Conservation (phyloP, 2,797 vertebrate genomes). For the Stomatorhinus walkeri region DNA sequence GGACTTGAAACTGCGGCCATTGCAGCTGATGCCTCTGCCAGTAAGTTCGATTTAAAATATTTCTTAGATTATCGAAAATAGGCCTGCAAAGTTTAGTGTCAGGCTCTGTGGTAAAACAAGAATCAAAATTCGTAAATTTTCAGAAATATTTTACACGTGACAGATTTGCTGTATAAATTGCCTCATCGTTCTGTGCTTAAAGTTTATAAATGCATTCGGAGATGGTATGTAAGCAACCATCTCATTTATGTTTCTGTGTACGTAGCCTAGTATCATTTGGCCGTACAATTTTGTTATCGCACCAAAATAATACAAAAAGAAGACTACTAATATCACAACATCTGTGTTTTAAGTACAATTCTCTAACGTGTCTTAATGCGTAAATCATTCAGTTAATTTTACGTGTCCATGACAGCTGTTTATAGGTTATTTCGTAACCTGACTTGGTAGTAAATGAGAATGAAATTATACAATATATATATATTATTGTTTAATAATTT, state of each 20-base stretch:
- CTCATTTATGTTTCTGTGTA: not conserved
- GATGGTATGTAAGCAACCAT: not conserved
- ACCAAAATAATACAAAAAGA: not conserved
- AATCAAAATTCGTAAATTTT: not conserved
- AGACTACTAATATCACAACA: not conserved
- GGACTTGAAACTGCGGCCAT: not conserved
- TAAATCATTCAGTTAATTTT: not conserved
- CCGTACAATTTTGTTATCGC: not conserved
- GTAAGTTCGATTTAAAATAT: not conserved
- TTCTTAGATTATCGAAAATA: not conserved
- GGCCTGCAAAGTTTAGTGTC: not conserved
- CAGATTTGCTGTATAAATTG: not conserved
- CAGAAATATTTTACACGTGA: not conserved
- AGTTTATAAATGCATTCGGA: not conserved
- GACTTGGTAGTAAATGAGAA: not conserved
- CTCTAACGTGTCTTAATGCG: not conserved
- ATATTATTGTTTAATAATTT: constrained; percentile 34
- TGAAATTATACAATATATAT: constrained; percentile 35
- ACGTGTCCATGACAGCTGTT: not conserved
- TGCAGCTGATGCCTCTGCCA: not conserved
- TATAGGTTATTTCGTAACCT: not conserved
- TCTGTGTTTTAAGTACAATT: not conserved
- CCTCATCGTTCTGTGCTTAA: not conserved
- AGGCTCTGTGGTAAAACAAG: not conserved
- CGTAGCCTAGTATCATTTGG: not conserved